phyloP scores from a whole-genome alignment of 2,797 vertebrate genomes.

The Eurystomus glaucurus region DNA sequence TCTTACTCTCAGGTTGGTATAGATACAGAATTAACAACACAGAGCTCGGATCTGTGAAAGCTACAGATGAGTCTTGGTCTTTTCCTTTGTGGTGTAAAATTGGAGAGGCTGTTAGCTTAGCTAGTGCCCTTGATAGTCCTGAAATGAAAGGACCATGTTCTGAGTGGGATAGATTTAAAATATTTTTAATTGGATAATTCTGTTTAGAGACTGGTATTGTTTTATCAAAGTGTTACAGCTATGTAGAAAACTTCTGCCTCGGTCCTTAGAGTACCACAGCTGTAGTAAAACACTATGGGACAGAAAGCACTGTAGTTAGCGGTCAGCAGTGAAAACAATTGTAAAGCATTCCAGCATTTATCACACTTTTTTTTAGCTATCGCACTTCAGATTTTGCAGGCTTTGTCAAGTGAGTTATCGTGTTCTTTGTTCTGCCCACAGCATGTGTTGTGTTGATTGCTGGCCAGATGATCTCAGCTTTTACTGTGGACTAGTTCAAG shows the following conservation, averaged over 20 bases:
- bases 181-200: not conserved
- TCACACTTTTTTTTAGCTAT: not conserved
- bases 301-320: not conserved
- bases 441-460: not conserved
- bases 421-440: not conserved
- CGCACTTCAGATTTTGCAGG: not conserved
- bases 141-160: not conserved
- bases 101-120: not conserved
- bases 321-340: not conserved
- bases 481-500: not conserved
- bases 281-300: not conserved
- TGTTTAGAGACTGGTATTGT: not conserved
- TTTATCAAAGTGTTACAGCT: not conserved
- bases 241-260: not conserved
- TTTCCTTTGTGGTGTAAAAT: not conserved
- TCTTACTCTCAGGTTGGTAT: not conserved
- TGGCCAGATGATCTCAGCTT: slow-evolving; percentile 3
- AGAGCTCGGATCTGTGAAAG: not conserved
- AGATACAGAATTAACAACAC: not conserved
- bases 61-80: not conserved
- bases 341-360: slow-evolving; percentile 33
- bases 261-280: not conserved
- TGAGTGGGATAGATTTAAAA: not conserved
- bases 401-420: not conserved
- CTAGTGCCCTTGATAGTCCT: not conserved